A percentile compares a stretch with the other conserved stretches of the same genome.
Conservation (phyloP, 2,113 vertebrate species). For the Taxidea taxus region DNA sequence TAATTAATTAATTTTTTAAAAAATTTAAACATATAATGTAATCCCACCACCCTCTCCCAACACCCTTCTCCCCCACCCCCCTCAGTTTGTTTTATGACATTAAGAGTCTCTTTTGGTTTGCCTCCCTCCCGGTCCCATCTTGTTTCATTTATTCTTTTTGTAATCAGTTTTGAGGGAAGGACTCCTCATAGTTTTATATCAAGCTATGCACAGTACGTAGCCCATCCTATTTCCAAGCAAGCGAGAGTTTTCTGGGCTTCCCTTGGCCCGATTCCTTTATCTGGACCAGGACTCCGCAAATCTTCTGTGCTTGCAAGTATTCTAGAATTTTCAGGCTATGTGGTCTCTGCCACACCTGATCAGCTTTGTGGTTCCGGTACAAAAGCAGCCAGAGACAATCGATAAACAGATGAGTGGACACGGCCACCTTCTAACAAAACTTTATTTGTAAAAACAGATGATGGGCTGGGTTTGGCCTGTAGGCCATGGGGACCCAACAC, state of each 20-base stretch:
- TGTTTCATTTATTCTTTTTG: no score
- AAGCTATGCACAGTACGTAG: no score
- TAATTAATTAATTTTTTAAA: no score
- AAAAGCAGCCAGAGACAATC: neutral
- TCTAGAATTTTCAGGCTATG: neutral
- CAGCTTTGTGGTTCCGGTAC: rapidly evolving
- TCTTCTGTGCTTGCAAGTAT: neutral
- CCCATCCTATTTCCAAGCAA: neutral
- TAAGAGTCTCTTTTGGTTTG: no score
- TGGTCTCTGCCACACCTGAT: neutral
- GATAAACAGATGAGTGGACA: neutral
- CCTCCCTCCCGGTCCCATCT: no score
- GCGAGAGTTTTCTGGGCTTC: neutral
- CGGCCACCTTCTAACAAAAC: neutral
- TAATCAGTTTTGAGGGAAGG: no score
- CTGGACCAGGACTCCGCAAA: neutral
- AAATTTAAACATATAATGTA: no score
- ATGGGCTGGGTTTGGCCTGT: neutral
- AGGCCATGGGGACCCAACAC: neutral
- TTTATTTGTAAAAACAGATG: neutral
- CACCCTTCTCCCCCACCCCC: no score
- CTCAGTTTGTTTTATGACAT: no score
- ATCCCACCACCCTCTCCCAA: no score
- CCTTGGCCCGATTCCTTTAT: neutral
- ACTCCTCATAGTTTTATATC: neutral